Percentiles rank a stretch among this genome's conserved stretches.
phyloP scores from a whole-genome alignment of 2,888 invertebrate genomes.

The Metacarcinus magister region DNA sequence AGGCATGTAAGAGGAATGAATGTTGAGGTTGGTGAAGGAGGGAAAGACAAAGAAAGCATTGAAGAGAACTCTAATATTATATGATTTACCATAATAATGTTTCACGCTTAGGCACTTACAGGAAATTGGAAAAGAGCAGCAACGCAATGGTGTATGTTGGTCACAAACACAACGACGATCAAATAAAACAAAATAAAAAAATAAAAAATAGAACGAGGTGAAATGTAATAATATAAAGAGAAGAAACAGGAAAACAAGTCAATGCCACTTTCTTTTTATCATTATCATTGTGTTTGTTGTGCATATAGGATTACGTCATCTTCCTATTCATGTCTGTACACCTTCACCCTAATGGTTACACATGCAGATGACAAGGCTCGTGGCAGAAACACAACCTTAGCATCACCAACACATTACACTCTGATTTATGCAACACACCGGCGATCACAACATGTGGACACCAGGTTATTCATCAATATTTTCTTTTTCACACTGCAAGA shows the following conservation, averaged over 20 bases:
- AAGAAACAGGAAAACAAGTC: too few species aligned
- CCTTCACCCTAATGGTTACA: background rate
- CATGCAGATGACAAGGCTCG: background rate
- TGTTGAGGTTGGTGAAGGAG: background rate
- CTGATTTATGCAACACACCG: background rate
- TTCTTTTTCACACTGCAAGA: background rate
- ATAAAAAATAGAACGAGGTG: background rate
- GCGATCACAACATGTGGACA: slow-evolving; percentile 7
- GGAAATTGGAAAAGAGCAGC: background rate
- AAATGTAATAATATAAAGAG: background rate
- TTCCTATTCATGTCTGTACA: background rate
- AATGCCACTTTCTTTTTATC: too few species aligned
- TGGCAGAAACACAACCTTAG: background rate
- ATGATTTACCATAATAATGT: background rate
- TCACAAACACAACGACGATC: background rate
- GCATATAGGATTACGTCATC: background rate
- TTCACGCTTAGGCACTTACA: background rate
- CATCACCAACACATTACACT: background rate
- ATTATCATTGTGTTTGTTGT: too few species aligned
- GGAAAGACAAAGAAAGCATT: background rate
- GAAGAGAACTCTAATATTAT: background rate
- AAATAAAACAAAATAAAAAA: background rate
- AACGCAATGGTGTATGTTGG: background rate
- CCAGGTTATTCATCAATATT: background rate
- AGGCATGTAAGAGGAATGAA: background rate